A percentile compares a stretch with the other conserved stretches of the same genome.
These are phyloP conservation scores for Tribolium madens DNA, from an alignment of 1,140 invertebrate species.

Conservation along the genomic window DNA sequence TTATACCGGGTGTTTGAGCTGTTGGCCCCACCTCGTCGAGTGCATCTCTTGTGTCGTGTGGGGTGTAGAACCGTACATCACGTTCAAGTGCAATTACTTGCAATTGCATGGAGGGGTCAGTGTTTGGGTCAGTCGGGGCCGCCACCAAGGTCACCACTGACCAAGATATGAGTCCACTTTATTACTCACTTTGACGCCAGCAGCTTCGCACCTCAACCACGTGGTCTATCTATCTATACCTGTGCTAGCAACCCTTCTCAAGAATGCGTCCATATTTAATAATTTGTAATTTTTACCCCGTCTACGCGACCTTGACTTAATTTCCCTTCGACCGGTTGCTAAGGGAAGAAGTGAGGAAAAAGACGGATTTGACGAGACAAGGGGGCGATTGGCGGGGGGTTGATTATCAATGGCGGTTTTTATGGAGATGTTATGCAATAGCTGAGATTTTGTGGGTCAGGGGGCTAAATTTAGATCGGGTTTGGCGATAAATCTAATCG, in stretches of 20 bases:
- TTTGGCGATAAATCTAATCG: no score
- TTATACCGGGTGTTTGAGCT: no score
- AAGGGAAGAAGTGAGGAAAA: slow-evolving; percentile 43
- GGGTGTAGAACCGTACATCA: slow-evolving; percentile 39
- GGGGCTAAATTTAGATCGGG: no score
- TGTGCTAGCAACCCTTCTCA: not conserved
- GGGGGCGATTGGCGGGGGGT: not conserved
- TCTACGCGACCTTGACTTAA: slow-evolving; percentile 37
- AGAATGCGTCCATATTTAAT: not conserved
- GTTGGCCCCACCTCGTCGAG: not conserved
- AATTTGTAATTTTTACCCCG: not conserved
- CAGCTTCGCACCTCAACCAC: slow-evolving; percentile 20
- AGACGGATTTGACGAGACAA: not conserved
- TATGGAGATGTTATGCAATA: not conserved
- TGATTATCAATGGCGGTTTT: not conserved
- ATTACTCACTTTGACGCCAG: slow-evolving; percentile 40
- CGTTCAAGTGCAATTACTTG: slow-evolving; percentile 50
- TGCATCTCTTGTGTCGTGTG: not conserved
- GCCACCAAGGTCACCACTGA: slow-evolving; percentile 51
- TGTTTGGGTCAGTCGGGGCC: slow-evolving; percentile 52
- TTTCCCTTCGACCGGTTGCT: slow-evolving; percentile 35
- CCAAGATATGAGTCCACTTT: slow-evolving; percentile 47
- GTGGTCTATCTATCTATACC: not conserved
- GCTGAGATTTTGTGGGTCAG: no score
- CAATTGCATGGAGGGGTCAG: slow-evolving; percentile 53